Base-by-base conservation (phyloP, 2,888 invertebrate genomes). In the Leptura quadrifasciata region DNA sequence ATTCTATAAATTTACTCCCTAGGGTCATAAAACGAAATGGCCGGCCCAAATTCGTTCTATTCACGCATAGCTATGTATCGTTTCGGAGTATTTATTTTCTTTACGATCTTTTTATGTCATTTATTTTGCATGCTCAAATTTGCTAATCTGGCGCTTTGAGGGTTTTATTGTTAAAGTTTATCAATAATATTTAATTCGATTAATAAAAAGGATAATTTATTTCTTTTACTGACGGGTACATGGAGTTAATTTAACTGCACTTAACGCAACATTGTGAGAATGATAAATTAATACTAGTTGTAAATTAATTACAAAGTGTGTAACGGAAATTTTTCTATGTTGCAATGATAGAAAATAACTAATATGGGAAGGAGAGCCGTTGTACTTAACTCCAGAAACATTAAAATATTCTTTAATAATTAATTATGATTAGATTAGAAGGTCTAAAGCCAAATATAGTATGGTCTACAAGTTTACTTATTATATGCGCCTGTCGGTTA, bases 1-100 rank as follows among this genome's bases (percentile, higher is more conserved):
- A 85, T 85, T 85, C 84, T 84, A 84, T 85, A 85, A 84, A 86
- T 84, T 85, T 84, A 84, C 85, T 77, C 75, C 77, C 71, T 18
- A 54, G 60, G 75, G 76, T 74, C 73, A 77, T 81, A 79, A 81
- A 81, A 80, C 70, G 77, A 70, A 78, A 81, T 77, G 78, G 79
- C 78, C 76, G 76, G 77, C 74, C 77, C 76, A 75, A 82, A 82
- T 83, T 82, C 79, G 79, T 78, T 79, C 81, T 78, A 80, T 81
- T 75, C 74, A 74, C 64, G 74, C 76, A 79, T 77, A 76, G 74
- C 68, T 58, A 20, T 77, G 74, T 77, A 74, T 68, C 72, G 75
- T 81, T 81, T 74, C 74, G 78, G 81, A 83, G 81, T 82, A 82
- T 83, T 84, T 84, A 84, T 83, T 83, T 82, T 80, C 81, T 84